Evolutionary conservation across 1,140 invertebrate species (phyloP).

Genomic region (Apolygus lucorum): DNA sequence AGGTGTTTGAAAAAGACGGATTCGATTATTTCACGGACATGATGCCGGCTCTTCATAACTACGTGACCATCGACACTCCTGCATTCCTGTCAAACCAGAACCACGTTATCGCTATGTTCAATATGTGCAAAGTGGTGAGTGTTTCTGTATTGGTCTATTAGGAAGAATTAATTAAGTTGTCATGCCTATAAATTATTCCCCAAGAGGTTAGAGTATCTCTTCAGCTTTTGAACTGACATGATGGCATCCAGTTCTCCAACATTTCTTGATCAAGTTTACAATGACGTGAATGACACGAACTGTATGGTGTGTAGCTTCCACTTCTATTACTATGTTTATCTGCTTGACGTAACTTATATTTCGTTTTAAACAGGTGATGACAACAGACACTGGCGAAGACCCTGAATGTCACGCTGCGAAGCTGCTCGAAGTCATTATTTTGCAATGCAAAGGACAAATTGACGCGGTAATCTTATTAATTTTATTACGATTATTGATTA

Average conservation of each 20-base stretch:
- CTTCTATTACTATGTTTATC: too few relatives aligned
- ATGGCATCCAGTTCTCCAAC: too few relatives aligned
- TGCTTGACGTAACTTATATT: too few relatives aligned
- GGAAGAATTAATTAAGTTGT: too few relatives aligned
- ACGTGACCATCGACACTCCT: slow-evolving; percentile 88
- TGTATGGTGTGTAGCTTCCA: too few relatives aligned
- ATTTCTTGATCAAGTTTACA: too few relatives aligned
- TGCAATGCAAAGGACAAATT: slow-evolving; percentile 85
- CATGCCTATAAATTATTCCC: too few relatives aligned
- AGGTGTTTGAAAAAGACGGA: slow-evolving; percentile 86
- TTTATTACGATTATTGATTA: slow-evolving; percentile 10
- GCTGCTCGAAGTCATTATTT: slow-evolving; percentile 89
- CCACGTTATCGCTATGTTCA: slow-evolving; percentile 82
- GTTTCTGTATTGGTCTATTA: too few relatives aligned
- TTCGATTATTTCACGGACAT: slow-evolving; percentile 97
- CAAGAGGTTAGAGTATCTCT: too few relatives aligned
- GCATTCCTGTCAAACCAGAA: slow-evolving; percentile 86
- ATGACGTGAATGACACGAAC: too few relatives aligned
- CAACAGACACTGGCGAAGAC: slow-evolving; percentile 81
- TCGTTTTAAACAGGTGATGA: slow-evolving; percentile 48
- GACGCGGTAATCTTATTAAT: slow-evolving; percentile 61
- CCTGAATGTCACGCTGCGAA: slow-evolving; percentile 95
- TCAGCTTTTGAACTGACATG: too few relatives aligned
- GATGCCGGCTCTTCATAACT: slow-evolving; percentile 97
- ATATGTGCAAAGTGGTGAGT: slow-evolving; percentile 87